Conservation (phyloP, 1,140 invertebrate species). For the Drosophila obscura region DNA sequence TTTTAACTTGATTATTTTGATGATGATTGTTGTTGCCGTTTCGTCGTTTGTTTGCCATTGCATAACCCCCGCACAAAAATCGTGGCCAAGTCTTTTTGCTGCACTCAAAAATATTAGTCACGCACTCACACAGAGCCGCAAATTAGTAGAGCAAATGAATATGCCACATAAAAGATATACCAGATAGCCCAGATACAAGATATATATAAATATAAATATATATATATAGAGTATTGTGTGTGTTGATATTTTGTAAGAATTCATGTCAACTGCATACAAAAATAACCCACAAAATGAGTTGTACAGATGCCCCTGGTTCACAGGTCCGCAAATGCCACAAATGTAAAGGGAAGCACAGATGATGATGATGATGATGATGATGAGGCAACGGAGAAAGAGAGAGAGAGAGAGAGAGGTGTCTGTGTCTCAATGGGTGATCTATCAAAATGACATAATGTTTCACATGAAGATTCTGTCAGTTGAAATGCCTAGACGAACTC, state of each 20-base stretch:
- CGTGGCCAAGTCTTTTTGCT: constrained; percentile 66
- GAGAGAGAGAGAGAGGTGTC: constrained; percentile 10
- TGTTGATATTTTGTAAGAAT: constrained; percentile 77
- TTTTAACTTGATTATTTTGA: constrained; percentile 67
- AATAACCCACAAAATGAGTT: constrained; percentile 69
- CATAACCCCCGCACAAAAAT: constrained; percentile 59
- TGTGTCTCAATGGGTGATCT: constrained; percentile 35
- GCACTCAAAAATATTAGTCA: constrained; percentile 77
- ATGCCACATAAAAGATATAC: constrained; percentile 44
- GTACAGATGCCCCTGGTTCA: constrained; percentile 52
- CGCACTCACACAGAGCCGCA: constrained; percentile 66
- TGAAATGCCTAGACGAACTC: constrained; percentile 24
- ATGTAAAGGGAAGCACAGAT: constrained; percentile 27
- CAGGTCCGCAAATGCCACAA: constrained; percentile 24
- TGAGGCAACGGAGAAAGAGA: neutral
- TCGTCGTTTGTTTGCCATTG: constrained; percentile 52
- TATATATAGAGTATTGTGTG: constrained; percentile 34
- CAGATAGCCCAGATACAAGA: constrained; percentile 14
- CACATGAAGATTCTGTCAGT: constrained; percentile 31
- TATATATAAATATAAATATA: constrained; percentile 48
- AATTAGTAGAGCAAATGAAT: constrained; percentile 76
- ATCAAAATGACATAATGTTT: constrained; percentile 69
- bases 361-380: too few relatives aligned
- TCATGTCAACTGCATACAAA: constrained; percentile 75
- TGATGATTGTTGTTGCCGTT: constrained; percentile 45